Percentiles rank a stretch among this genome's conserved stretches.
Conservation (phyloP, 1,140 invertebrate genomes). For the Sarcophaga peregrina region DNA sequence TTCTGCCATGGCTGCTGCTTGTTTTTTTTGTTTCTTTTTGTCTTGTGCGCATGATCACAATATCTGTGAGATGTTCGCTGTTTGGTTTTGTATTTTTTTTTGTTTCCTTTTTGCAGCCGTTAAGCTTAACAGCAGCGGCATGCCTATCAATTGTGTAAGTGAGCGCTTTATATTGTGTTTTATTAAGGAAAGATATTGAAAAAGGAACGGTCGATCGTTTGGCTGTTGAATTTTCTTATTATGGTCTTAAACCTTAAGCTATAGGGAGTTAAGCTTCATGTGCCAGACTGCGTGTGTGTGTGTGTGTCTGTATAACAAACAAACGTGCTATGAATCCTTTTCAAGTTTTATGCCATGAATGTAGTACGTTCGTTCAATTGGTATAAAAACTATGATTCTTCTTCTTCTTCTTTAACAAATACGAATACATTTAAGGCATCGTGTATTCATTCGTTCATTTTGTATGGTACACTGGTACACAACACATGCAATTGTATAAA, state of each 20-base stretch:
- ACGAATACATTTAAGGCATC: background rate
- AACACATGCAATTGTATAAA: no score
- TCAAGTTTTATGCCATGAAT: no score
- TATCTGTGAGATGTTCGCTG: background rate
- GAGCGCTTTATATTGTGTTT: background rate
- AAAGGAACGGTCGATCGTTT: background rate
- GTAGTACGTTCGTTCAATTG: no score
- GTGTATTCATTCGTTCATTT: background rate
- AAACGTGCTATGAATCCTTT: no score
- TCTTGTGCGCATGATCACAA: conserved; percentile 4
- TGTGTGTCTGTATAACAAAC: no score
- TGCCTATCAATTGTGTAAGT: conserved; percentile 4
- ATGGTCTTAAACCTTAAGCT: background rate
- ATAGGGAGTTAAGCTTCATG: background rate
- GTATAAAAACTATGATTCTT: background rate
- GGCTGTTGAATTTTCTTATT: background rate
- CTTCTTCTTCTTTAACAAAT: background rate
- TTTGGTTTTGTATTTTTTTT: background rate
- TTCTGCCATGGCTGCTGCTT: background rate
- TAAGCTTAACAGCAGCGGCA: background rate
- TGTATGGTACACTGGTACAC: no score
- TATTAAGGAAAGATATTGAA: background rate
- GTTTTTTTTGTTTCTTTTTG: background rate
- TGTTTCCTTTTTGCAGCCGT: background rate
- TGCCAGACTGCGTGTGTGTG: no score